Evolutionary conservation across 2,113 vertebrate genomes (phyloP).

Genomic region (Nyctereutes procyonoides): DNA sequence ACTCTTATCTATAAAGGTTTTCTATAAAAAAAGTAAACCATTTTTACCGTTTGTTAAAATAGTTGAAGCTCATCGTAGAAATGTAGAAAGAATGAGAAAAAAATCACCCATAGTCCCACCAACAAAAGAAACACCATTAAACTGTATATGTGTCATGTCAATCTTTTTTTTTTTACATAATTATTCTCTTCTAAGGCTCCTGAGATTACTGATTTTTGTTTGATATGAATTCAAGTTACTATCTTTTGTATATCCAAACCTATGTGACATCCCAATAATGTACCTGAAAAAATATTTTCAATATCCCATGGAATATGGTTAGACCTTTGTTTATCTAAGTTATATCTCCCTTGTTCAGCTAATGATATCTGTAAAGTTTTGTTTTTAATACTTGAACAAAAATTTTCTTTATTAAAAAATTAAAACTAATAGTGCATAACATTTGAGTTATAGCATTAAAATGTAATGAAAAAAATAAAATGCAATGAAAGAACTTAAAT

Average conservation of each 20-base stretch:
- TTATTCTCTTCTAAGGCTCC: neutral
- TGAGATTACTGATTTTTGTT: neutral
- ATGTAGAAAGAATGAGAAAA: neutral
- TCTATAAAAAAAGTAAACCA: neutral
- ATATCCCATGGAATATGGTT: neutral
- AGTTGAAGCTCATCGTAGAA: neutral
- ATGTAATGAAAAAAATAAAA: neutral
- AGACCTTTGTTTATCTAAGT: neutral
- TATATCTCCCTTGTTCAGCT: neutral
- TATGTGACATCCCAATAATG: neutral
- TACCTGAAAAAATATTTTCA: neutral
- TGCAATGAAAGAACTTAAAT: neutral
- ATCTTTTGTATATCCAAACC: neutral
- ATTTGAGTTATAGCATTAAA: conserved; percentile 5
- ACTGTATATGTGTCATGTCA: neutral
- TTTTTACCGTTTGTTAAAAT: neutral
- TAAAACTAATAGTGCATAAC: neutral
- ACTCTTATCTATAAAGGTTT: neutral
- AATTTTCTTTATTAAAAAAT: neutral
- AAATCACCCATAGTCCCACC: neutral
- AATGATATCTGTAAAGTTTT: neutral
- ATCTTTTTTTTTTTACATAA: neutral
- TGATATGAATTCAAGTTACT: conserved; percentile 7
- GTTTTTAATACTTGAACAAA: conserved; percentile 40
- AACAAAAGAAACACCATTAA: neutral